Evolutionary conservation across 2,797 vertebrate species (phyloP), one percentile per base, ranked within the genome.

Genomic region (Hoplostethus mediterraneus): DNA sequence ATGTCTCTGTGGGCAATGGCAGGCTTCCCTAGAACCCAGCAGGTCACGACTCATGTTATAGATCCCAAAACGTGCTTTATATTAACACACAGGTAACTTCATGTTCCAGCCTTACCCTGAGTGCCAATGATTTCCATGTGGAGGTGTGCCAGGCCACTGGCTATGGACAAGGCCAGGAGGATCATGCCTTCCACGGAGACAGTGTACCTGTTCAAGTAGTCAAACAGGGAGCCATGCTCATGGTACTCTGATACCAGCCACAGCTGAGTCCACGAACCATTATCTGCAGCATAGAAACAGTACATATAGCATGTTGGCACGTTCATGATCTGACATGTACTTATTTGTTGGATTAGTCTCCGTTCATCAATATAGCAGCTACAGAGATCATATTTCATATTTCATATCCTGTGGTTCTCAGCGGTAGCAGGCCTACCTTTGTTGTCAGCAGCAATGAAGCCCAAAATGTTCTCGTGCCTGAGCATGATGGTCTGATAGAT

Each of bases 181-280:
- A 96, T 84, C 96, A 98, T 97, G 73, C 94, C 95, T 63, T 96
- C 92, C 76, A 95, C 92, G 0, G 96, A 95, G 73, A 99, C 94
- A 0, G 95, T 95, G 87, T 95, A 96, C 45, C 95, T 93, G 90
- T 96, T 98, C 89, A 99, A 93, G 94, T 97, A 97, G 87, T 99
- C 97, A 0, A 96, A 99, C 63, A 99, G 92, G 1, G 98, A 99
- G 11, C 98, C 98, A 1, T 97, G 95, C 75, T 99, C 97, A 0
- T 99, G 97, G 89, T 97, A 99, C 89, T 99, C 98, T 0, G 97
- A 98, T 58, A 99, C 97, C n/a, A 99, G 94, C 98, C 98, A 99
- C 16, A 99, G 95, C 87, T 99, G 97, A 0, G 98, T 99, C 97
- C 98, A 98, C 0, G 96, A 97, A 54, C 98, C 97, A 0, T 97